A percentile compares a stretch with the other conserved stretches of the same genome.
Evolutionary conservation across 2,113 vertebrate genomes (phyloP).

Genomic region (Silurus meridionalis): DNA sequence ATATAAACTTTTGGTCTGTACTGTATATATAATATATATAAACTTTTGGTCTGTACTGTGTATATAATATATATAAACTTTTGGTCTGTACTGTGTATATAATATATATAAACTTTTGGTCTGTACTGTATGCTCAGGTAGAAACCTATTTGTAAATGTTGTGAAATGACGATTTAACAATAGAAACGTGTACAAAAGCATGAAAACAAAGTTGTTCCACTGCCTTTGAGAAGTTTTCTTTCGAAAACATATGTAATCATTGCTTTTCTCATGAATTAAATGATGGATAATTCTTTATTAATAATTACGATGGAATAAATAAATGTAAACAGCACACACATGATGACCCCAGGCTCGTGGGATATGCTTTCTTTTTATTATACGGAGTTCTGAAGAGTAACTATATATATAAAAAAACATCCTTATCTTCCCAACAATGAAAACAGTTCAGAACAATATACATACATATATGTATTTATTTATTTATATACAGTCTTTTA

Average conservation of each 20-base stretch:
- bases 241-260: not conserved
- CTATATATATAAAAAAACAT: constrained; percentile 59
- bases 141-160: not conserved
- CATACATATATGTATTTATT: constrained; percentile 38
- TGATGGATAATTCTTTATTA: not conserved
- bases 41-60: no score
- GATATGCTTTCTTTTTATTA: constrained; percentile 61
- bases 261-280: not conserved
- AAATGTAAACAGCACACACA: not conserved
- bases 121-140: not conserved
- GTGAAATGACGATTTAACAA: not conserved
- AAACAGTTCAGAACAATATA: constrained; percentile 68
- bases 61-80: no score
- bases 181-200: not conserved
- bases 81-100: no score
- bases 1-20: no score
- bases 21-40: no score
- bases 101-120: no score
- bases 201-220: not conserved
- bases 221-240: not conserved
- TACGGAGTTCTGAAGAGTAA: constrained; percentile 58
- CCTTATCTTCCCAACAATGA: constrained; percentile 54
- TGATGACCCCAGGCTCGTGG: not conserved
- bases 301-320: not conserved
- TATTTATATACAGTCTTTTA: constrained; percentile 74